Conservation (phyloP, 1,140 invertebrate species). For the Ericerus pela region DNA sequence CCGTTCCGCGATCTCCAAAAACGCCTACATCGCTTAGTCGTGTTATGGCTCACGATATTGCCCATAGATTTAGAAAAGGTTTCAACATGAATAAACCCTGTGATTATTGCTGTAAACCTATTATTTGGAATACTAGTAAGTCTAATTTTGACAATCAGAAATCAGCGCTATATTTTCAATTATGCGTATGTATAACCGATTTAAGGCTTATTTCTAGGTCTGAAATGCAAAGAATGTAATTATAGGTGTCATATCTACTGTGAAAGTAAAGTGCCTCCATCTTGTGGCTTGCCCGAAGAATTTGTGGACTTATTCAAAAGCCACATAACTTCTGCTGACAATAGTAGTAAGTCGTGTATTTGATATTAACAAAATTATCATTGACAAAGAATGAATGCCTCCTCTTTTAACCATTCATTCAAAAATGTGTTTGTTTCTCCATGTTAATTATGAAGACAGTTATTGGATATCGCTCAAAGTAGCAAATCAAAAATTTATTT, state of each 20-base stretch:
- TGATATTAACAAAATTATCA: background rate
- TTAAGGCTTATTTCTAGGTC: constrained; percentile 29
- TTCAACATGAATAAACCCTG: constrained; percentile 81
- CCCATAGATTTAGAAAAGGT: constrained; percentile 76
- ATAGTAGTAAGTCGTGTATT: constrained; percentile 1
- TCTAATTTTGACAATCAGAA: background rate
- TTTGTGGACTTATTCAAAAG: constrained; percentile 51
- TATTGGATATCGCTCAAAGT: background rate
- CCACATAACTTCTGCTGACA: constrained; percentile 5
- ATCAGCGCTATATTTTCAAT: background rate
- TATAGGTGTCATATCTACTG: constrained; percentile 88
- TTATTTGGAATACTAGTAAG: constrained; percentile 57
- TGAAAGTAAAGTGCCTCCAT: constrained; percentile 74
- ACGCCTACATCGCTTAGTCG: constrained; percentile 46
- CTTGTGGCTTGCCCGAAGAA: constrained; percentile 73
- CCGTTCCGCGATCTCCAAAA: constrained; percentile 56
- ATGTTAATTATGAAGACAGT: constrained; percentile 12
- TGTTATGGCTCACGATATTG: constrained; percentile 78
- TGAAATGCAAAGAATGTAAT: constrained; percentile 91
- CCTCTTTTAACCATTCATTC: background rate
- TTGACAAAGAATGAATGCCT: background rate
- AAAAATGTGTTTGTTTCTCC: background rate
- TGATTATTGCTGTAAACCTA: constrained; percentile 79
- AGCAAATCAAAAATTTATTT: too few relatives aligned
- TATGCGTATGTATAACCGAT: background rate